phyloP scores from a whole-genome alignment of 30 jellyfish, hydroid and myxozoan species.

The Mastigias papua region DNA sequence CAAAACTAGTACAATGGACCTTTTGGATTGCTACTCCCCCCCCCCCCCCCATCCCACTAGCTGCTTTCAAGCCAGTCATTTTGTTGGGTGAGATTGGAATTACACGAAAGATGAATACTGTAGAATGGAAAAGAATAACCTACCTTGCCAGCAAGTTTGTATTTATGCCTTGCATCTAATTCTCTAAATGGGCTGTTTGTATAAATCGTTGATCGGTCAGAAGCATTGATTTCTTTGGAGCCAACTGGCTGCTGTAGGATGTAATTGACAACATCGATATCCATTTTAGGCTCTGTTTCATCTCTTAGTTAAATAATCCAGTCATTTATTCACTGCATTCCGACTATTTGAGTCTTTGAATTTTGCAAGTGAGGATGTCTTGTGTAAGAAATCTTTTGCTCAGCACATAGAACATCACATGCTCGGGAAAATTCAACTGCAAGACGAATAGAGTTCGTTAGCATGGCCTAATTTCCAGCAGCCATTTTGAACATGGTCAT shows the following conservation, averaged over 20 bases:
- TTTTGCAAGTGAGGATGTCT: neutral
- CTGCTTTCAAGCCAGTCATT: too few relatives aligned
- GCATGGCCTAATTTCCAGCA: neutral
- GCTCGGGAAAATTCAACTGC: neutral
- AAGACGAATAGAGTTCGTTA: too few relatives aligned
- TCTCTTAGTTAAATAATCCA: neutral
- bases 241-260: constrained; percentile 45
- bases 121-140: too few relatives aligned
- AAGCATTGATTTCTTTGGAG: neutral
- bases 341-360: neutral
- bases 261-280: constrained; percentile 16
- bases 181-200: neutral
- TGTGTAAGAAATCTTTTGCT: neutral
- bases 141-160: too few relatives aligned
- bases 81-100: too few relatives aligned
- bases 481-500: neutral
- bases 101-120: too few relatives aligned
- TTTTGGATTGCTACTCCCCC: too few relatives aligned
- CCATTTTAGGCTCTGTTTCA: neutral
- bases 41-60: too few relatives aligned
- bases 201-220: neutral
- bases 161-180: too few relatives aligned
- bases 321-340: neutral
- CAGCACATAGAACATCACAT: neutral
- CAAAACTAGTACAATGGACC: too few relatives aligned